Percentiles rank a stretch among this genome's conserved stretches.
phyloP scores from a whole-genome alignment of 2,113 vertebrate species.

The Ailurus styani region DNA sequence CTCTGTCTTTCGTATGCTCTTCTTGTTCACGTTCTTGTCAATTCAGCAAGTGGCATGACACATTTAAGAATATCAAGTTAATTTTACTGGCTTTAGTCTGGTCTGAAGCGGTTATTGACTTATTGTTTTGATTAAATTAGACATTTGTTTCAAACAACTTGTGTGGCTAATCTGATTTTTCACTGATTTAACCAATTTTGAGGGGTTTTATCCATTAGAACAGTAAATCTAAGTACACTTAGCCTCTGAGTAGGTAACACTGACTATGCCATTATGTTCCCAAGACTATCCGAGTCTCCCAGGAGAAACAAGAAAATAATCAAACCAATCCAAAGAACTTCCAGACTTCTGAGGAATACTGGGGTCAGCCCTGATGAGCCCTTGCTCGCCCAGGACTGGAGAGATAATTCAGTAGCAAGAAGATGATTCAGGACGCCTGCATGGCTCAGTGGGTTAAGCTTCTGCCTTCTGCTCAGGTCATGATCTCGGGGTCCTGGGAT shows the following conservation, averaged over 20 bases:
- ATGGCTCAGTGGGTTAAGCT: too few relatives aligned
- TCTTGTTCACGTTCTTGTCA: not conserved
- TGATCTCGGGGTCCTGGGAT: too few relatives aligned
- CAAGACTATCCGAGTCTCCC: not conserved
- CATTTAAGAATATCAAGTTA: not conserved
- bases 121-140: not conserved
- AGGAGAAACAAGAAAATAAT: not conserved
- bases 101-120: not conserved
- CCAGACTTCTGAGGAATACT: not conserved
- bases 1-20: not conserved
- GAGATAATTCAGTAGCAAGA: not conserved
- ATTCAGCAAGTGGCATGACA: not conserved
- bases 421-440: slow-evolving; percentile 39
- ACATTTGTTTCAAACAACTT: not conserved
- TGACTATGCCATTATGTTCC: not conserved
- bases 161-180: not conserved
- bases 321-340: not conserved
- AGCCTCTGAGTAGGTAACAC: not conserved
- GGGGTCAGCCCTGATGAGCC: not conserved
- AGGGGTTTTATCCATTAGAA: not conserved
- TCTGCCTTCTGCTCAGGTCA: too few relatives aligned
- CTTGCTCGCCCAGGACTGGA: not conserved
- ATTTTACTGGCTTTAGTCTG: not conserved
- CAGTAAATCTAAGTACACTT: not conserved
- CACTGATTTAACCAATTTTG: not conserved